Evolutionary conservation across 37 sponge, comb jelly and placozoan species (phyloP).

Genomic region (Agelas oroides): DNA sequence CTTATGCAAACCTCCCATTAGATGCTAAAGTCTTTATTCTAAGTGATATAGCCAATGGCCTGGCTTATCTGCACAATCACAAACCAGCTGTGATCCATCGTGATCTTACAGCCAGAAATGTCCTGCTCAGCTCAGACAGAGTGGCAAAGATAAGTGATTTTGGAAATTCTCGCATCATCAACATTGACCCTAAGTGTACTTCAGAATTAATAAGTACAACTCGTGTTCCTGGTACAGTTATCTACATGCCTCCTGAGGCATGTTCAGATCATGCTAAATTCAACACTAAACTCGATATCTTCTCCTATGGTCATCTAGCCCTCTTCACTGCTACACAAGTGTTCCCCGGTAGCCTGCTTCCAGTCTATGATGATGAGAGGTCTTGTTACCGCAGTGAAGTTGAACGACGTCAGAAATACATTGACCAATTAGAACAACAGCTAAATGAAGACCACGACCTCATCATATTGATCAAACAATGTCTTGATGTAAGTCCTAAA

Average conservation of each 20-base stretch:
- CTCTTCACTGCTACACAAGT: too few species aligned
- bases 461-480: too few species aligned
- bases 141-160: conserved; percentile 2
- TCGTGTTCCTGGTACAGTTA: background rate
- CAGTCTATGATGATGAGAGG: too few species aligned
- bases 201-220: too few species aligned
- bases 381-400: too few species aligned
- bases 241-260: conserved; percentile 1
- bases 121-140: background rate
- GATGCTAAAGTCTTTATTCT: background rate
- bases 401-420: too few species aligned
- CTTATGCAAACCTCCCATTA: background rate
- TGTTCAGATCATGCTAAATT: background rate
- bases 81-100: background rate
- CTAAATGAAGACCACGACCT: too few species aligned
- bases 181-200: background rate
- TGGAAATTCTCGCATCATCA: background rate
- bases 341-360: too few species aligned
- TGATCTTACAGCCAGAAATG: background rate
- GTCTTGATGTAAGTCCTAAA: too few species aligned
- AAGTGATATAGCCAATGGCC: background rate
- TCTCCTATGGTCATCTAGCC: conserved; percentile 2
- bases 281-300: background rate
- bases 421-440: too few species aligned
- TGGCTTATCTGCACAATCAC: background rate